These are phyloP conservation scores for Hyppa rectilinea DNA, from an alignment of 2,888 invertebrate genomes.

Conservation along the genomic window DNA sequence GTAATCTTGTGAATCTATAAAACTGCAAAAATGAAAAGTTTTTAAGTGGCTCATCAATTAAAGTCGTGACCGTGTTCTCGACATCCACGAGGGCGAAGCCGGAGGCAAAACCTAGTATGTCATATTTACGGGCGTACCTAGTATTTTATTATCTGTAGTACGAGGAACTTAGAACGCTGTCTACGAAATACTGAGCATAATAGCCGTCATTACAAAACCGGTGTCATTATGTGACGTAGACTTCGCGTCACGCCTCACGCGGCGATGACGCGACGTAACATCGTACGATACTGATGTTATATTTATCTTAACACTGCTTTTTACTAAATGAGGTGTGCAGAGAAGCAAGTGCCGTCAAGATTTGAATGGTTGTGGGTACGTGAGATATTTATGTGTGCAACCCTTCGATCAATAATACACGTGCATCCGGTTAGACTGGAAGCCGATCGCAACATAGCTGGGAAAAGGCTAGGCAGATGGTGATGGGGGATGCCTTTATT, in stretches of 20 bases:
- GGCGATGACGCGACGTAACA: constrained; percentile 37
- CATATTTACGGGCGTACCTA: too few relatives aligned
- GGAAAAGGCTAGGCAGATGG: too few relatives aligned
- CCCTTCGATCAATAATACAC: too few relatives aligned
- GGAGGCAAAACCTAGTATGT: neutral
- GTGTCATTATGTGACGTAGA: constrained; percentile 41
- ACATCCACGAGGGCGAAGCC: neutral
- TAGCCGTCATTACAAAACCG: constrained; percentile 31
- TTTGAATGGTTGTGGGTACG: neutral
- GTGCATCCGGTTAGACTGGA: too few relatives aligned
- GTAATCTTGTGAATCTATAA: too few relatives aligned
- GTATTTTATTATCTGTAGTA: too few relatives aligned
- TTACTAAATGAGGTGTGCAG: neutral
- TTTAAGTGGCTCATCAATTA: too few relatives aligned
- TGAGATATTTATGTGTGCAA: too few relatives aligned
- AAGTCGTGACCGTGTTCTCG: too few relatives aligned
- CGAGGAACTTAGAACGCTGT: too few relatives aligned
- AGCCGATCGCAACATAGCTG: too few relatives aligned
- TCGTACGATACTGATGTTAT: constrained; percentile 38
- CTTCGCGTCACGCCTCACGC: constrained; percentile 34
- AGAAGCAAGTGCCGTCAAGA: neutral
- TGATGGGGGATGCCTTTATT: neutral
- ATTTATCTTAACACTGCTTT: constrained; percentile 21
- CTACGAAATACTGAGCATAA: constrained; percentile 6
- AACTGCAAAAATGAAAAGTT: too few relatives aligned